Base-by-base conservation (phyloP, 2,888 invertebrate genomes). In the Acanthacorydalis orientalis region DNA sequence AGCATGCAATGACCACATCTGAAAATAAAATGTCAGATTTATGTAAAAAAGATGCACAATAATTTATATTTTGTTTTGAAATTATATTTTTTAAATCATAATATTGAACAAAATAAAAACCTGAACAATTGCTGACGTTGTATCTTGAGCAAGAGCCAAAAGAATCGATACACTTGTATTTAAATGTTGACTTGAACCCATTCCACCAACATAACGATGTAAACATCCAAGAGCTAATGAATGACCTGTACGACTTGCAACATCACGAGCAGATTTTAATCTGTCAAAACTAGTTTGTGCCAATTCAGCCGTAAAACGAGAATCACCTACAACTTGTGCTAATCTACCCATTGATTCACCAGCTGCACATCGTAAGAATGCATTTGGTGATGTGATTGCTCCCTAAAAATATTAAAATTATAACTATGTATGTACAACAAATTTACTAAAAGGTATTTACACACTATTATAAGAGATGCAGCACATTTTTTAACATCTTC, bases 1-100 rank as follows among this genome's bases (percentile, higher is more conserved):
- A 0, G 97, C 95, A 68, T 97, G 93, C 11, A 98, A 70, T 0
- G 97, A 86, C 97, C 97, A 98, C 33, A 93, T 88, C 83, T 86
- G 57, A 8, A 52, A 53, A 51, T 48, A 43, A 51, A n/a, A n/a
- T n/a, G n/a, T n/a, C n/a, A n/a, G n/a, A n/a, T n/a, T n/a, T n/a
- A n/a, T n/a, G n/a, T n/a, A n/a, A n/a, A n/a, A n/a, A n/a, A n/a
- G n/a, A n/a, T n/a, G n/a, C n/a, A n/a, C n/a, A n/a, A n/a, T n/a
- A n/a, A n/a, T n/a, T n/a, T n/a, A n/a, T n/a, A n/a, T n/a, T n/a
- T n/a, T n/a, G n/a, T n/a, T n/a, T n/a, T n/a, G n/a, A n/a, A n/a
- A n/a, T n/a, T n/a, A n/a, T 44, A 8, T 31, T 44, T 34, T 12
- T 31, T n/a, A 9, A 37, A 23, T 46, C 11, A 37, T 38, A 14